Conservation (phyloP, 1,140 invertebrate genomes). For the Anastrepha ludens region DNA sequence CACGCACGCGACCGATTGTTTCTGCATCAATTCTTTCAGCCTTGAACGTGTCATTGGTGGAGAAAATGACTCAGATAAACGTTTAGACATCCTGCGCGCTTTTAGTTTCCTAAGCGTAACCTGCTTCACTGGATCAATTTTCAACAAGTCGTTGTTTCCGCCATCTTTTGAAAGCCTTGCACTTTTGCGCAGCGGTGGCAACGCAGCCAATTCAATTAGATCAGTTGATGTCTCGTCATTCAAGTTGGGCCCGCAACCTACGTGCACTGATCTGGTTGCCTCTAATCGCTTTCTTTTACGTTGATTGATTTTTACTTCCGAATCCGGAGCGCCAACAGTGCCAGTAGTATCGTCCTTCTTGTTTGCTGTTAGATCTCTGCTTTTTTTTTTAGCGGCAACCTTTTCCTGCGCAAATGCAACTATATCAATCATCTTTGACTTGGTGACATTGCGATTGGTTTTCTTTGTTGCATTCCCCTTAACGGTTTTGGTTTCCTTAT, state of each 20-base stretch:
- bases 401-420: constrained; percentile 33
- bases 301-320: not conserved
- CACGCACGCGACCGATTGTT: not conserved
- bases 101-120: constrained; percentile 2
- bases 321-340: not conserved
- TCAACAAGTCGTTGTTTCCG: not conserved
- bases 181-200: constrained; percentile 47
- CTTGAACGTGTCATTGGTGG: constrained; percentile 56
- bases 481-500: not conserved
- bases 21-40: constrained; percentile 53
- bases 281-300: constrained; percentile 4
- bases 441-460: not conserved
- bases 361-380: not conserved
- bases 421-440: constrained; percentile 23
- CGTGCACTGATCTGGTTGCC: not conserved
- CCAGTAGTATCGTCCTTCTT: constrained; percentile 36
- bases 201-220: not conserved
- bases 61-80: constrained; percentile 38
- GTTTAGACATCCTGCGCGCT: not conserved
- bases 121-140: not conserved
- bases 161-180: constrained; percentile 49
- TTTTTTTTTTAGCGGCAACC: not conserved
- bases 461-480: not conserved
- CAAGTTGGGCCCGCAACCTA: not conserved
- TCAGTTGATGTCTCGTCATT: not conserved